These are phyloP conservation scores for Phengaris arion DNA, from an alignment of 2,888 invertebrate genomes.

Conservation along the genomic window DNA sequence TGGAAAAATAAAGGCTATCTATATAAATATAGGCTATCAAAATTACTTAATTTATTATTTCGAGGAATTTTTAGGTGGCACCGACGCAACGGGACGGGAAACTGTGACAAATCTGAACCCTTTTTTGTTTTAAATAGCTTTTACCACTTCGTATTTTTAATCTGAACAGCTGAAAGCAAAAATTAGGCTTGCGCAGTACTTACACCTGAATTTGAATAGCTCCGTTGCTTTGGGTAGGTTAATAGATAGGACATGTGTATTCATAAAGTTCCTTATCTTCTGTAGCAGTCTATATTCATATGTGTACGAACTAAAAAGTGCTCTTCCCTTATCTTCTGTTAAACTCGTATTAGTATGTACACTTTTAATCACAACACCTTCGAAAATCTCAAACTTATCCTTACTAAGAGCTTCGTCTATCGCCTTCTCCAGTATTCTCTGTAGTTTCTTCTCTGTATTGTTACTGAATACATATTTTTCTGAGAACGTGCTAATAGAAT, in stretches of 20 bases:
- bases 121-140: no score
- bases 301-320: constrained; percentile 62
- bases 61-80: no score
- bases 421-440: constrained; percentile 75
- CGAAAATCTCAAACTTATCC: constrained; percentile 78
- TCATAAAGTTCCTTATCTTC: constrained; percentile 79
- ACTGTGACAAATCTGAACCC: no score
- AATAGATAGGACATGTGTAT: constrained; percentile 82
- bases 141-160: no score
- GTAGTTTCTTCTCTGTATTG: constrained; percentile 62
- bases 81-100: no score
- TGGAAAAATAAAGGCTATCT: constrained; percentile 74
- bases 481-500: constrained; percentile 54
- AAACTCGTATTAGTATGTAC: constrained; percentile 38
- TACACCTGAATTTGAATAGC: constrained; percentile 82
- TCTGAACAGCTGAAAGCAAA: no score
- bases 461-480: constrained; percentile 58
- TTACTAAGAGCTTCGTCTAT: constrained; percentile 78
- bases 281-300: constrained; percentile 78
- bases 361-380: constrained; percentile 77
- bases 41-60: no score
- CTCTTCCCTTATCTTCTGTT: constrained; percentile 52
- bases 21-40: no score
- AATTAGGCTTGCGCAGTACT: constrained; percentile 47
- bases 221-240: constrained; percentile 84